Percentiles rank a stretch among this genome's conserved stretches.
Conservation (phyloP, 2,797 vertebrate species). For the Phoxinus dragarum region DNA sequence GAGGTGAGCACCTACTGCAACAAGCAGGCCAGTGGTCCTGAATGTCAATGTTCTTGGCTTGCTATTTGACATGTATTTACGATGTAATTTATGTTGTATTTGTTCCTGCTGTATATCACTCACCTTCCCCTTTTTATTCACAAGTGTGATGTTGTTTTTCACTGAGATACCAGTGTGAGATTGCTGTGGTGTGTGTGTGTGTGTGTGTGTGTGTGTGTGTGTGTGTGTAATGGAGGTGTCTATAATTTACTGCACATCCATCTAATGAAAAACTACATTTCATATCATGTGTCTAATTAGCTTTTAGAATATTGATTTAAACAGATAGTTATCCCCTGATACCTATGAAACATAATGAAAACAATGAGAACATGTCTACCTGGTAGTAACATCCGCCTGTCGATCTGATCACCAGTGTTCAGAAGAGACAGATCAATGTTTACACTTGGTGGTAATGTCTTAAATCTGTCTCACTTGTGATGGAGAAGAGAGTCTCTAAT, state of each 20-base stretch:
- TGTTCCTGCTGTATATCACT: not conserved
- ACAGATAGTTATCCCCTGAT: not conserved
- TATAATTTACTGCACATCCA: not conserved
- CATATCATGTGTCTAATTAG: not conserved
- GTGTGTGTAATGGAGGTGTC: no score
- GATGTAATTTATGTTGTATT: not conserved
- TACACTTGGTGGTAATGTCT: not conserved
- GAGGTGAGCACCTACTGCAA: not conserved
- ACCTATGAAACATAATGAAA: not conserved
- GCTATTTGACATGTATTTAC: not conserved
- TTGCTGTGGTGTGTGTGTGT: not conserved
- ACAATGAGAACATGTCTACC: not conserved
- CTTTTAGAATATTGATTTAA: not conserved
- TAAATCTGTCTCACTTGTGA: not conserved
- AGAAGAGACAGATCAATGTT: not conserved
- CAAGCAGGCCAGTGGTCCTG: not conserved
- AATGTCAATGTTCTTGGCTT: not conserved
- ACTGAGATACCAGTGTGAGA: not conserved
- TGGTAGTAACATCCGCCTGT: not conserved
- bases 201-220: not conserved
- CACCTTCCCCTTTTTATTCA: not conserved
- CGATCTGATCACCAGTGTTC: not conserved
- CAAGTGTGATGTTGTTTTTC: not conserved
- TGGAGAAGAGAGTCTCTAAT: not conserved
- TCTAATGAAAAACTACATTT: not conserved